Conservation (phyloP, 2,113 vertebrate genomes). For the Canis aureus region DNA sequence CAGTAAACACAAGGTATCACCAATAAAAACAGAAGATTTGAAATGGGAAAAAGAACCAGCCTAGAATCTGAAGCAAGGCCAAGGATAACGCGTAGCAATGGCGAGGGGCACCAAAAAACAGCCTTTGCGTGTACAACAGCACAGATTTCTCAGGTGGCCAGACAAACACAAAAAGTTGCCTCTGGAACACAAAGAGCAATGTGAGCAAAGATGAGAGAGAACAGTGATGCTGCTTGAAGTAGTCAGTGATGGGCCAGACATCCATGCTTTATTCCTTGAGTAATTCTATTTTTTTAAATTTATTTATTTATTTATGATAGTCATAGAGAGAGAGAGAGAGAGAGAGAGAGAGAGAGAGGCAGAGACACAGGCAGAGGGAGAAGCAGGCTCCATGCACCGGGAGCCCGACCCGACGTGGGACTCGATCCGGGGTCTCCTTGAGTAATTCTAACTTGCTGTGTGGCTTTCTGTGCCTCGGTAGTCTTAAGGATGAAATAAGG, state of each 20-base stretch:
- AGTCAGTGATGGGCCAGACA: not conserved
- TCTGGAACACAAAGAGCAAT: not conserved
- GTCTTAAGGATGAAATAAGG: not conserved
- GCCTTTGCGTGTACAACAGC: not conserved
- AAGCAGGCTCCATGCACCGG: too few species aligned
- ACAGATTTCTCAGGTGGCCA: not conserved
- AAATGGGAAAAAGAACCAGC: constrained; percentile 5
- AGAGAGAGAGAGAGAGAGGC: too few species aligned
- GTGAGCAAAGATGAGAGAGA: not conserved
- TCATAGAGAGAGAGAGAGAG: too few species aligned
- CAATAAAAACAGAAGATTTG: not conserved
- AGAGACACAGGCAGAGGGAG: too few species aligned
- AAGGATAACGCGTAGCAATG: not conserved
- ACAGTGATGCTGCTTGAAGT: not conserved
- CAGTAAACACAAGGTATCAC: not conserved
- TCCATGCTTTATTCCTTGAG: not conserved
- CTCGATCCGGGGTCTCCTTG: not conserved
- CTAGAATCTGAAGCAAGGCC: not conserved
- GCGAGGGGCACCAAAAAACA: not conserved
- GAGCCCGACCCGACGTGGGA: too few species aligned
- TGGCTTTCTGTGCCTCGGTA: not conserved
- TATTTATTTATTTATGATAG: too few species aligned
- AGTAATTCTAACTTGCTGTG: not conserved
- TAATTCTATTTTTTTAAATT: not conserved
- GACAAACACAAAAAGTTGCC: not conserved